phyloP scores from a whole-genome alignment of 64 coral and sea anemone species.

The Catalaphyllia jardinei region DNA sequence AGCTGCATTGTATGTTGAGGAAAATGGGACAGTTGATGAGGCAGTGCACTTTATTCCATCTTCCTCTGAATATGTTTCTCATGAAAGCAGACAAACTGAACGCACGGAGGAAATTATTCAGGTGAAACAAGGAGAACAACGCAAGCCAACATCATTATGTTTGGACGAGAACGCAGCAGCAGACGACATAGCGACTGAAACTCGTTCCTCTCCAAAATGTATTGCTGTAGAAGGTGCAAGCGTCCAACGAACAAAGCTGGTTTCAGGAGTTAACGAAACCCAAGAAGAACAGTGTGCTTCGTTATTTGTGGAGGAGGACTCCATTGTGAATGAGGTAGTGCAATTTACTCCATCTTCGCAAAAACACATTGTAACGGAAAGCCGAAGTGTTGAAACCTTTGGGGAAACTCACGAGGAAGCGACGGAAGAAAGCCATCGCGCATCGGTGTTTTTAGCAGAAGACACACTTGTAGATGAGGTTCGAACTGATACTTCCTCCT shows the following conservation, averaged over 20 bases:
- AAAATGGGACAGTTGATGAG: conserved; percentile 1
- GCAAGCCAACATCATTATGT: background rate
- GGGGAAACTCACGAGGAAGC: background rate
- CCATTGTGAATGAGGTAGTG: background rate
- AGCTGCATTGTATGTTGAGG: background rate
- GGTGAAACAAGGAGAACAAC: background rate
- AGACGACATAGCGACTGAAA: conserved; percentile 8
- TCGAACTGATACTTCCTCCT: background rate
- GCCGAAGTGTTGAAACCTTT: background rate
- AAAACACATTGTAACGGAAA: background rate
- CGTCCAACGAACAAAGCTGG: background rate
- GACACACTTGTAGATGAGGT: background rate
- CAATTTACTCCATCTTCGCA: background rate
- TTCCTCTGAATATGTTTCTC: conserved; percentile 19
- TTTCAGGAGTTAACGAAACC: background rate
- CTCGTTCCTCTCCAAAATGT: background rate
- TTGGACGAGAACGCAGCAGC: conserved; percentile 1
- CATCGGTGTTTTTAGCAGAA: background rate
- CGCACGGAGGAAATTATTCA: background rate
- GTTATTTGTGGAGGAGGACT: background rate
- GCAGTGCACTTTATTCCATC: background rate
- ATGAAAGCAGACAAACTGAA: conserved; percentile 13
- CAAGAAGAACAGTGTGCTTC: background rate
- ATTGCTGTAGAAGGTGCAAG: background rate
- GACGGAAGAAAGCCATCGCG: background rate